A percentile compares a stretch with the other conserved stretches of the same genome.
Evolutionary conservation across 2,113 vertebrate genomes (phyloP).

Genomic region (Eurypyga helias): DNA sequence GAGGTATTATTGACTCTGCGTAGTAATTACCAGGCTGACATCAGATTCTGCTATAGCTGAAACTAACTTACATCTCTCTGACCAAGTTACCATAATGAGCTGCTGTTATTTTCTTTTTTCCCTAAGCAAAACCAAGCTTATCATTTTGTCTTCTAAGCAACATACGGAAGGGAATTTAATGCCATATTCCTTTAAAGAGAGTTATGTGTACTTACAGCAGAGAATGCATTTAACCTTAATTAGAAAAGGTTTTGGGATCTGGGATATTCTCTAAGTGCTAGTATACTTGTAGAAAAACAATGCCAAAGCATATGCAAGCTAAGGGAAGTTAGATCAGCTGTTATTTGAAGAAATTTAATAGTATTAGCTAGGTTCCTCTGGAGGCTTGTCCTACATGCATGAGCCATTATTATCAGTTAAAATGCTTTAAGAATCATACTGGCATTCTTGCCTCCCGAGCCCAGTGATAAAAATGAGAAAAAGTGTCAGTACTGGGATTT

Average conservation of each 20-base stretch:
- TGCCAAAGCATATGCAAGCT: background rate
- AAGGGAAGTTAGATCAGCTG: background rate
- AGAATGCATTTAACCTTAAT: background rate
- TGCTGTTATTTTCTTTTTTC: background rate
- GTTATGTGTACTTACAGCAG: background rate
- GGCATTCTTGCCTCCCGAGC: background rate
- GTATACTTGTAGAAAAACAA: background rate
- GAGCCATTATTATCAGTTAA: background rate
- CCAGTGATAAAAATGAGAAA: background rate
- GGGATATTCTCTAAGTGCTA: background rate
- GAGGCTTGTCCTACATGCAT: background rate
- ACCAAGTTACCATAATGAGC: slow-evolving; percentile 58
- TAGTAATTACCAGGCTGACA: slow-evolving; percentile 80
- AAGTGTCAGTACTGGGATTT: background rate
- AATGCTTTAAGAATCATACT: background rate
- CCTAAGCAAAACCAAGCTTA: background rate
- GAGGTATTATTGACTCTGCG: slow-evolving; percentile 80
- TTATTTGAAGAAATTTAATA: background rate
- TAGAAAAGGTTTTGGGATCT: background rate
- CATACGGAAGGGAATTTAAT: background rate
- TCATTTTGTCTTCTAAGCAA: background rate
- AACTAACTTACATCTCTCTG: slow-evolving; percentile 62
- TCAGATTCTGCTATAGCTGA: slow-evolving; percentile 72
- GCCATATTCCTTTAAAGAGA: background rate
- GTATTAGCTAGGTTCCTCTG: background rate